These are phyloP conservation scores for Cynopterus brachyotis DNA, from an alignment of 2,113 vertebrate genomes.

Conservation along the genomic window DNA sequence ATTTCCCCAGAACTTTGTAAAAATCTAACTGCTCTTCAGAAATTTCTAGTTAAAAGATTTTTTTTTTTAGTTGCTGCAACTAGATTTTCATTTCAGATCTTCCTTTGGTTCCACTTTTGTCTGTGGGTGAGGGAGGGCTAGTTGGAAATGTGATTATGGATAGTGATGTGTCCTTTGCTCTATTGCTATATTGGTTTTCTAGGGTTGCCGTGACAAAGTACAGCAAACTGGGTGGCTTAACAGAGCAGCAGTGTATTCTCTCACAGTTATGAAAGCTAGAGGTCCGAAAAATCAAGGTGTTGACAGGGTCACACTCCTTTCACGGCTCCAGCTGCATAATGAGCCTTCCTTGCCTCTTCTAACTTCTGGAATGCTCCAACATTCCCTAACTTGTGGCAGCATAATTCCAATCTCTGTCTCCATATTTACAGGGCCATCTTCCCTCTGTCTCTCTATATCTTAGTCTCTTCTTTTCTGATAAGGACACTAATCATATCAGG, in stretches of 20 bases:
- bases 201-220: background rate
- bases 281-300: background rate
- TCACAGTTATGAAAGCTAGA: background rate
- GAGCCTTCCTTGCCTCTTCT: background rate
- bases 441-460: background rate
- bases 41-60: constrained; percentile 22
- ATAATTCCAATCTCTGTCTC: background rate
- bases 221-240: background rate
- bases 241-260: background rate
- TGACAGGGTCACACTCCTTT: background rate
- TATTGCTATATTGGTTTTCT: background rate
- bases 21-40: background rate
- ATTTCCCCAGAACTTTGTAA: constrained; percentile 33
- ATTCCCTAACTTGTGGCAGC: background rate
- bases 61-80: background rate
- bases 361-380: background rate
- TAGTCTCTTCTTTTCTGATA: background rate
- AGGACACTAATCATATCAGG: background rate
- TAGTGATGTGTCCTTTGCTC: background rate
- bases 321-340: background rate
- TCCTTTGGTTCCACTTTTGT: background rate
- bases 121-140: background rate
- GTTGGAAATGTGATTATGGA: background rate
- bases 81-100: constrained; percentile 16
- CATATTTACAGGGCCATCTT: background rate